Evolutionary conservation across 2,797 vertebrate genomes (phyloP).

Genomic region (Staurois parvus): DNA sequence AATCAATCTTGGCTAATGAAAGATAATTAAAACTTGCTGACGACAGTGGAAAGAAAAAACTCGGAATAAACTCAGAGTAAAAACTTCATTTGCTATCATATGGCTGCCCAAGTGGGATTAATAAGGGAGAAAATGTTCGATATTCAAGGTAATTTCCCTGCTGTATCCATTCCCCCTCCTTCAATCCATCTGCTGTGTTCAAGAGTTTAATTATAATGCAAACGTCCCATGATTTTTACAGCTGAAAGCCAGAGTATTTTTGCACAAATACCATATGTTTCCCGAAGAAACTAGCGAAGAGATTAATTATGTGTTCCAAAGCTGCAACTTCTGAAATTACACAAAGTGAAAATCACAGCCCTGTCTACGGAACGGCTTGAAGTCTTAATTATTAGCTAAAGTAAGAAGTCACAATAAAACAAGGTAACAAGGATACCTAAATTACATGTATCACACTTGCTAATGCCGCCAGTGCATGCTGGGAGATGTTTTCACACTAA

Average conservation of each 20-base stretch:
- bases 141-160: slow-evolving; percentile 65
- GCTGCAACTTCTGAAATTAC: slow-evolving; percentile 68
- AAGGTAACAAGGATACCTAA: slow-evolving; percentile 62
- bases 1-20: neutral
- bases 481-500: slow-evolving; percentile 45
- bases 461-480: slow-evolving; percentile 32
- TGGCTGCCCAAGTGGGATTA: slow-evolving; percentile 29
- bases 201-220: slow-evolving; percentile 74
- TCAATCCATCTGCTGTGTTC: slow-evolving; percentile 73
- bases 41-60: neutral
- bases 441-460: slow-evolving; percentile 44
- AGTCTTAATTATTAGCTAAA: slow-evolving; percentile 73
- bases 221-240: slow-evolving; percentile 71
- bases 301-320: slow-evolving; percentile 77
- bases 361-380: slow-evolving; percentile 65
- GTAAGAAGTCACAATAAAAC: slow-evolving; percentile 58
- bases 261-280: slow-evolving; percentile 77
- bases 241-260: slow-evolving; percentile 71
- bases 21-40: neutral
- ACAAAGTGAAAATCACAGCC: slow-evolving; percentile 71
- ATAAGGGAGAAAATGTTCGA: slow-evolving; percentile 43
- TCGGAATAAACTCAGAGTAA: neutral
- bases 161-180: slow-evolving; percentile 74
- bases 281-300: slow-evolving; percentile 69
- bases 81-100: slow-evolving; percentile 20